Conservation (phyloP, 1,140 invertebrate genomes). For the Hormaphis cornu region DNA sequence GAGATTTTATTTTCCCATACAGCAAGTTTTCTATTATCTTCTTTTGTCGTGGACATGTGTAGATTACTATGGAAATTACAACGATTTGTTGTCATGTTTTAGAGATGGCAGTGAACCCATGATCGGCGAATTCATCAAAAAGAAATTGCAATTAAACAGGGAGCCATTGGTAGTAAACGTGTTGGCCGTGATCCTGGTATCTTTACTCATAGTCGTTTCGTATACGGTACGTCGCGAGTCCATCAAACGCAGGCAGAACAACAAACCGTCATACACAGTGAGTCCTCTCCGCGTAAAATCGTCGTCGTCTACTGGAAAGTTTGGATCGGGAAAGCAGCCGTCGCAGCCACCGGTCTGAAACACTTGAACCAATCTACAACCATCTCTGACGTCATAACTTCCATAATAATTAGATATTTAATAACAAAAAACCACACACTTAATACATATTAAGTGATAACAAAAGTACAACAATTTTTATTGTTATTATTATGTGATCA, state of each 20-base stretch:
- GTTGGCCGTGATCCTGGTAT: background rate
- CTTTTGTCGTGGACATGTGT: too few relatives aligned
- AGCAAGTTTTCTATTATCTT: too few relatives aligned
- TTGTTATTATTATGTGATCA: too few relatives aligned
- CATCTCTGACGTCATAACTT: background rate
- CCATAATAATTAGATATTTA: background rate
- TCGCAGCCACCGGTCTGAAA: constrained; percentile 14
- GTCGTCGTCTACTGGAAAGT: constrained; percentile 6
- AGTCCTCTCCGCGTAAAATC: constrained; percentile 2
- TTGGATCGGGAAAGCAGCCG: background rate
- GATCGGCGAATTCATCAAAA: background rate
- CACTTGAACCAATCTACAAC: background rate
- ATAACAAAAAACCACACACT: background rate
- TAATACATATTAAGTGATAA: background rate
- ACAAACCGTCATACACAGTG: background rate
- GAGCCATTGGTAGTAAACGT: constrained; percentile 15
- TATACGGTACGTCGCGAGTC: constrained; percentile 12
- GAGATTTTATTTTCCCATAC: too few relatives aligned
- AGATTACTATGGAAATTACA: too few relatives aligned
- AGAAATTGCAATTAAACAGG: constrained; percentile 2
- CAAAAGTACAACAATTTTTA: constrained; percentile 4
- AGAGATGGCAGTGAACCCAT: background rate
- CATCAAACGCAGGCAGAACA: background rate
- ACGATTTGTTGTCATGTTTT: background rate
- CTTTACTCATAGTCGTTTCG: background rate